A percentile compares a stretch with the other conserved stretches of the same genome.
Conservation (phyloP, 2,797 vertebrate species). For the Sebastolobus alascanus region DNA sequence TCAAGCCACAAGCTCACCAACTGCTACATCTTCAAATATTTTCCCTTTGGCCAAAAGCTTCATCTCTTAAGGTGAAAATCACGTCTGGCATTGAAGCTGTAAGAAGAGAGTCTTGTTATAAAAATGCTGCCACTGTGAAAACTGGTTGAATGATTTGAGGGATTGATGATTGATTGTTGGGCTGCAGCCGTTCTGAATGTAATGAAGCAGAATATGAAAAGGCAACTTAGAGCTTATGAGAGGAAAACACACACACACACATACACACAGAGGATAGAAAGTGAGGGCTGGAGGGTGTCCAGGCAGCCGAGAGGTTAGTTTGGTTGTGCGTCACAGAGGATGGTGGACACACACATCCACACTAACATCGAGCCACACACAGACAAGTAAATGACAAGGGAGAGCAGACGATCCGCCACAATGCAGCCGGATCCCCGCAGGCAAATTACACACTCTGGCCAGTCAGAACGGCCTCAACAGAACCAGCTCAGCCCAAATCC, state of each 20-base stretch:
- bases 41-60: constrained; percentile 41
- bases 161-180: constrained; percentile 31
- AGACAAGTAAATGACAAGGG: constrained; percentile 83
- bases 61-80: constrained; percentile 48
- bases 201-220: constrained; percentile 37
- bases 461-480: constrained; percentile 47
- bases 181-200: neutral
- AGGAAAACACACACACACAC: constrained; percentile 21
- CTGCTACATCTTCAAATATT: constrained; percentile 57
- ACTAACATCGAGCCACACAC: constrained; percentile 73
- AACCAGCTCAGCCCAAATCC: constrained; percentile 49
- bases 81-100: constrained; percentile 9
- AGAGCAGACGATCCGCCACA: constrained; percentile 67
- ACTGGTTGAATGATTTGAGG: constrained; percentile 4
- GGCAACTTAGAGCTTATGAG: constrained; percentile 8
- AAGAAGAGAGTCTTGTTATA: constrained; percentile 18
- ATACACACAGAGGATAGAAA: constrained; percentile 17
- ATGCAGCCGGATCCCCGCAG: constrained; percentile 57
- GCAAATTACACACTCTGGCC: constrained; percentile 74
- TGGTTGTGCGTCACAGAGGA: constrained; percentile 69
- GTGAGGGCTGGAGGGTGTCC: constrained; percentile 51
- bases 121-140: constrained; percentile 15
- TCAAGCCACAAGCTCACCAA: constrained; percentile 56
- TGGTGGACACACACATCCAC: constrained; percentile 61
- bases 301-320: constrained; percentile 50